These are phyloP conservation scores for Chamaea fasciata DNA, from an alignment of 2,113 vertebrate species.

Conservation along the genomic window DNA sequence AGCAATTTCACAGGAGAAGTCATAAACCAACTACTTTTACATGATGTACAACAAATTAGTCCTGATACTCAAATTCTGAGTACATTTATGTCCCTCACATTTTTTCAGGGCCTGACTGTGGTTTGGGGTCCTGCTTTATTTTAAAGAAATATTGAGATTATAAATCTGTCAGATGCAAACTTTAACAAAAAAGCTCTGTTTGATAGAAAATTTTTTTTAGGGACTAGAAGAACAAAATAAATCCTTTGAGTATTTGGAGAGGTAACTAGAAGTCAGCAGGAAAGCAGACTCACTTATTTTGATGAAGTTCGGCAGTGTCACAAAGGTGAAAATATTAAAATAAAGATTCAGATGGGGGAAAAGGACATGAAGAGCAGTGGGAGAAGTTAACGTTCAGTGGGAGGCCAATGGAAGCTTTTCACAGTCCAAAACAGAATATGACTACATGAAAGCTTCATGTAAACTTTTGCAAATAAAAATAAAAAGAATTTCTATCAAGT, in stretches of 20 bases:
- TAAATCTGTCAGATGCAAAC: not conserved
- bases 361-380: not conserved
- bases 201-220: not conserved
- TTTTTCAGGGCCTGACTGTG: not conserved
- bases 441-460: not conserved
- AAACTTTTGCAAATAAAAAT: not conserved
- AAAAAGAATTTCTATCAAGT: not conserved
- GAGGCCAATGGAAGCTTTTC: not conserved
- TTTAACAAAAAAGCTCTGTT: not conserved
- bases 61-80: not conserved
- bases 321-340: not conserved
- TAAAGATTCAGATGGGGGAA: not conserved
- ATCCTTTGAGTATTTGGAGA: not conserved
- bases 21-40: not conserved
- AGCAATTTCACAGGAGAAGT: not conserved
- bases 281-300: not conserved
- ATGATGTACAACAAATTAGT: not conserved
- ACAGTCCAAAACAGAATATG: not conserved
- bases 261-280: not conserved
- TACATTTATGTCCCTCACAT: not conserved
- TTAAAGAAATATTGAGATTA: not conserved
- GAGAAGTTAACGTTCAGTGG: not conserved
- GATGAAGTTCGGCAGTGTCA: not conserved
- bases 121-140: not conserved
- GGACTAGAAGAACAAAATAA: not conserved